A percentile compares a stretch with the other conserved stretches of the same genome.
Conservation (phyloP, 2,888 invertebrate genomes). For the Troides aeacus region DNA sequence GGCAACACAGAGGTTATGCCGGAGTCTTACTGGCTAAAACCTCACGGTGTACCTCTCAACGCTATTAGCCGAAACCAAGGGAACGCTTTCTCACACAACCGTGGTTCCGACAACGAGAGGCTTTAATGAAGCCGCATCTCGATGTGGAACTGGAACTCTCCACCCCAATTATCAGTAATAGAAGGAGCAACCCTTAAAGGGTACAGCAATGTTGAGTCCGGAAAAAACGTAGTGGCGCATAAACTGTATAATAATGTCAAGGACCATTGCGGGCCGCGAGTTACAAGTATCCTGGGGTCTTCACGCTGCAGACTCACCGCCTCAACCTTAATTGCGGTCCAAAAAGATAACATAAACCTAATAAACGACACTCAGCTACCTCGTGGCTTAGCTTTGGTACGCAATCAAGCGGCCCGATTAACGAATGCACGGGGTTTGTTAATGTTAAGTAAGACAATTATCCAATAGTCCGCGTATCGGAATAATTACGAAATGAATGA, state of each 20-base stretch:
- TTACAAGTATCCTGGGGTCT: neutral
- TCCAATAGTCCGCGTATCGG: neutral
- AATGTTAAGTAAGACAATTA: slow-evolving; percentile 15
- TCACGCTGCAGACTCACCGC: slow-evolving; percentile 3
- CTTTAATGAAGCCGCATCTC: no score
- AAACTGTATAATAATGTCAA: slow-evolving; percentile 18
- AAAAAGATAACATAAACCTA: slow-evolving; percentile 46
- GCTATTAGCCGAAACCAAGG: no score
- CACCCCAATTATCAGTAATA: no score
- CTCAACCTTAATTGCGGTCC: slow-evolving; percentile 50
- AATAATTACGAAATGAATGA: neutral
- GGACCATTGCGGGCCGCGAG: neutral
- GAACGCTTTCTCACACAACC: no score
- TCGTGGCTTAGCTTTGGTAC: slow-evolving; percentile 52
- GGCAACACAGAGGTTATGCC: no score
- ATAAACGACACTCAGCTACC: slow-evolving; percentile 24
- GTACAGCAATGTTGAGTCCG: no score
- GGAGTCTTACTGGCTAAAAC: no score
- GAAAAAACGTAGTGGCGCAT: no score
- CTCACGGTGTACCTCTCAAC: no score
- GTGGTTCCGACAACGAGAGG: no score
- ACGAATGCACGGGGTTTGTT: neutral
- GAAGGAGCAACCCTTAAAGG: no score
- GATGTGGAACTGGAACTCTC: no score
- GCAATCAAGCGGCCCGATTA: slow-evolving; percentile 38